These are phyloP conservation scores for Ypsolopha scabrella DNA, from an alignment of 2,888 invertebrate genomes.

Conservation along the genomic window DNA sequence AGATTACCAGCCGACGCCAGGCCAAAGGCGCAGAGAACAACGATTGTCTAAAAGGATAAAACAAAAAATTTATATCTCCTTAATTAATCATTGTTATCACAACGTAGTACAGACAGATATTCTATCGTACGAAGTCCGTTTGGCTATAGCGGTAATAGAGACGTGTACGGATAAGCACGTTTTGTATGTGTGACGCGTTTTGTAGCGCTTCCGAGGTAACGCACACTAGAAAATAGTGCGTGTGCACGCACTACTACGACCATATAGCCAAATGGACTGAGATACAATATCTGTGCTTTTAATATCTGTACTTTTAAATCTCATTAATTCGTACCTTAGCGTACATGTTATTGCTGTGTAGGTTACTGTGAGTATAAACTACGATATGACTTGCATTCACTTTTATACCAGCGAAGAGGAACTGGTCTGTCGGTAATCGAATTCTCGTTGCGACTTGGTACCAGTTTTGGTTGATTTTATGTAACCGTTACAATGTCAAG, in stretches of 20 bases:
- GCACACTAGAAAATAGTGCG: no score
- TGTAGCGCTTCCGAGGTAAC: no score
- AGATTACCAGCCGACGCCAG: slow-evolving; percentile 53
- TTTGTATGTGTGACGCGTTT: no score
- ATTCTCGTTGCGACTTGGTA: slow-evolving; percentile 15
- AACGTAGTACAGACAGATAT: no score
- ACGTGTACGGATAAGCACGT: no score
- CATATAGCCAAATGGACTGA: no score
- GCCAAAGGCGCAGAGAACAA: slow-evolving; percentile 48
- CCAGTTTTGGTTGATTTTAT: neutral
- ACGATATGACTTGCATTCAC: slow-evolving; percentile 32
- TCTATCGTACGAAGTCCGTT: no score
- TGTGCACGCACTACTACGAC: no score
- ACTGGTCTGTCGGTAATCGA: slow-evolving; percentile 33
- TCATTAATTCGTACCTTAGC: slow-evolving; percentile 35
- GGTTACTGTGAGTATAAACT: slow-evolving; percentile 42
- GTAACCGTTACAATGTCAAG: slow-evolving; percentile 51
- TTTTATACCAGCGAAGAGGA: slow-evolving; percentile 48
- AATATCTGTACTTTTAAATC: no score
- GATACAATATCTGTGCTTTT: no score
- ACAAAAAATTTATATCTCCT: neutral
- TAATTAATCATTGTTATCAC: no score
- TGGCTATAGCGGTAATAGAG: no score
- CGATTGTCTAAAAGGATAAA: slow-evolving; percentile 24
- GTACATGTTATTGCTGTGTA: slow-evolving; percentile 43